A percentile compares a stretch with the other conserved stretches of the same genome.
Conservation (phyloP, 2,888 invertebrate genomes). For the Drosophila mimica region DNA sequence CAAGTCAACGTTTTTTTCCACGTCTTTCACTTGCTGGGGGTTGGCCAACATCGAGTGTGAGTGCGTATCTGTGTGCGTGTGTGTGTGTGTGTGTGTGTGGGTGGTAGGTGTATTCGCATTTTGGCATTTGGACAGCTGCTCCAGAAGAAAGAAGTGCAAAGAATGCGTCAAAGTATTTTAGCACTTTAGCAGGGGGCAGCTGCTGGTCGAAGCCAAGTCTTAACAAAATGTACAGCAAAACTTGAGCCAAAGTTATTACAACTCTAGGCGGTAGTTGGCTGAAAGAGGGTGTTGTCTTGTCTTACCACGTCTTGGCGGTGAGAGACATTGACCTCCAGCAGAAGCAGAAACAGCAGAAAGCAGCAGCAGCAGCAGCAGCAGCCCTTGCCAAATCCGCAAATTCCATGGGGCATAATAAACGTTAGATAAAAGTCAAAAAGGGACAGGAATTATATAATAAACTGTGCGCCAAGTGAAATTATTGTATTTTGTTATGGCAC, state of each 20-base stretch:
- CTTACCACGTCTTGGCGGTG: conserved; percentile 38
- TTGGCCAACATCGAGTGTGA: conserved; percentile 22
- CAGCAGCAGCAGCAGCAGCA: conserved; percentile 18
- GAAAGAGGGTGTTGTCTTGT: conserved; percentile 27
- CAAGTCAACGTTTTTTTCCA: conserved; percentile 71
- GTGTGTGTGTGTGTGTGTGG: conserved; percentile 17
- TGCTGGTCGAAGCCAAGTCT: conserved; percentile 12
- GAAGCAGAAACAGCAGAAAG: neutral
- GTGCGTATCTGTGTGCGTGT: conserved; percentile 3
- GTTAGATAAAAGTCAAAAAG: conserved; percentile 81
- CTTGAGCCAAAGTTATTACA: conserved; percentile 75
- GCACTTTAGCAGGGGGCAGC: conserved; percentile 54
- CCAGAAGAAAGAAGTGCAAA: conserved; percentile 61
- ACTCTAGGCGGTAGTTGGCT: conserved; percentile 47
- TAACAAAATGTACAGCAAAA: conserved; percentile 63
- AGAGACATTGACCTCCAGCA: conserved; percentile 70
- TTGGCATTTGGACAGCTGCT: conserved; percentile 72
- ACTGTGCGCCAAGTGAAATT: conserved; percentile 73
- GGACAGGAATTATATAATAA: conserved; percentile 81
- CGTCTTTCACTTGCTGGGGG: conserved; percentile 28
- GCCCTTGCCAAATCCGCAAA: conserved; percentile 67
- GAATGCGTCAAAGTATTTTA: conserved; percentile 78
- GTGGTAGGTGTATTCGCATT: conserved; percentile 42
- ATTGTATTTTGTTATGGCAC: conserved; percentile 54
- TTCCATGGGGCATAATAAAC: conserved; percentile 80